Evolutionary conservation across 2,888 invertebrate species (phyloP).

Genomic region (Aphrophora alni): DNA sequence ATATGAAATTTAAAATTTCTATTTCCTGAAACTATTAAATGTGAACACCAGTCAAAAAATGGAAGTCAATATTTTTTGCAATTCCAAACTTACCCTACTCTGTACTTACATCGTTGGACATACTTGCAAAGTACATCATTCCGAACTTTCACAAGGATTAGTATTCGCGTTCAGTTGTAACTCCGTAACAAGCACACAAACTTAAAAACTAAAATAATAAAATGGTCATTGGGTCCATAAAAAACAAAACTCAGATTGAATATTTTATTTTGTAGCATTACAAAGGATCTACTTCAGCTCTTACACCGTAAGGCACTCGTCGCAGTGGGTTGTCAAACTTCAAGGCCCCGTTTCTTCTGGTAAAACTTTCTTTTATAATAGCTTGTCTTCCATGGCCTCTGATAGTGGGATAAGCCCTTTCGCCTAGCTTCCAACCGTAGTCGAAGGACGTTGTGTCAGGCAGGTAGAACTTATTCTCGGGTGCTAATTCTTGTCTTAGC

Average conservation of each 20-base stretch:
- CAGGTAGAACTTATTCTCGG: slow-evolving; percentile 42
- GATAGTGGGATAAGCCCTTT: slow-evolving; percentile 32
- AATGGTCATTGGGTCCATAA: neutral
- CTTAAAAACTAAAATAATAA: too few relatives aligned
- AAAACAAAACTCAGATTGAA: too few relatives aligned
- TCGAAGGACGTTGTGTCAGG: slow-evolving; percentile 36
- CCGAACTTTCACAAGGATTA: too few relatives aligned
- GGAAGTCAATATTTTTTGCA: too few relatives aligned
- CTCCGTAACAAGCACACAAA: too few relatives aligned
- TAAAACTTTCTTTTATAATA: slow-evolving; percentile 26
- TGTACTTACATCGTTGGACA: too few relatives aligned
- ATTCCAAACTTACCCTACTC: too few relatives aligned
- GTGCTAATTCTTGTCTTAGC: slow-evolving; percentile 35
- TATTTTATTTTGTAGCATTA: neutral
- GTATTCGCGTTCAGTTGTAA: too few relatives aligned
- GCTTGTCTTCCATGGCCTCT: slow-evolving; percentile 17
- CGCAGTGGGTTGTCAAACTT: slow-evolving; percentile 36
- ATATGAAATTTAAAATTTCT: too few relatives aligned
- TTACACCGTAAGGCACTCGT: neutral
- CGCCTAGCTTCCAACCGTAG: slow-evolving; percentile 45
- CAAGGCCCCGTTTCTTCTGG: slow-evolving; percentile 42
- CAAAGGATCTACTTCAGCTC: neutral
- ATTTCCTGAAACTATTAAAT: too few relatives aligned
- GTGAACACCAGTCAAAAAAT: too few relatives aligned
- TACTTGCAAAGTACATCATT: too few relatives aligned